Conservation (phyloP, 2,797 vertebrate species). For the Notolepis coatsorum region DNA sequence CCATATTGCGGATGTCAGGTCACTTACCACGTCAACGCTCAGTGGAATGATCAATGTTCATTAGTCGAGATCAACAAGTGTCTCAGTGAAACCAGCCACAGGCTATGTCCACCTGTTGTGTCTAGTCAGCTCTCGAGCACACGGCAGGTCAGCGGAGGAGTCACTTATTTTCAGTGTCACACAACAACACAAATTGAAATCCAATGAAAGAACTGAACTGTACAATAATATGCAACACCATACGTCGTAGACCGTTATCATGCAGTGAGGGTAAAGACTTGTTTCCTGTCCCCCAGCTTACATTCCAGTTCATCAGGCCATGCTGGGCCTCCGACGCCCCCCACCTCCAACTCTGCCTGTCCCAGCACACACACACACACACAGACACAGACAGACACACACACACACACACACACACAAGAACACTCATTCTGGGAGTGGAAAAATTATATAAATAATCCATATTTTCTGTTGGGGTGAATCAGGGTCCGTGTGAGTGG, state of each 20-base stretch:
- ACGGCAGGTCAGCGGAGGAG: neutral
- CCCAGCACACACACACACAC: neutral
- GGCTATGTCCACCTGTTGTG: neutral
- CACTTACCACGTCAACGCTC: slow-evolving; percentile 49
- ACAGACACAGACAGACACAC: neutral
- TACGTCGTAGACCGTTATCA: neutral
- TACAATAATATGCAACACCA: neutral
- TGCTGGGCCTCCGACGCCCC: neutral
- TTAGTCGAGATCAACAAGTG: slow-evolving; percentile 65
- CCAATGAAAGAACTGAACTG: neutral
- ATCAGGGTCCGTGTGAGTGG: slow-evolving; percentile 54
- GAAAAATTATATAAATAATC: slow-evolving; percentile 33
- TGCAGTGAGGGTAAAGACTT: slow-evolving; percentile 4
- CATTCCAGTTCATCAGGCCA: slow-evolving; percentile 11
- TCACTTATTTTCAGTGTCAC: neutral
- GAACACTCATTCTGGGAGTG: slow-evolving; percentile 4
- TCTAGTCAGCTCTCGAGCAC: neutral
- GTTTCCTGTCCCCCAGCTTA: neutral
- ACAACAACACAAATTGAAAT: neutral
- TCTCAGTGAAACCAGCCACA: slow-evolving; percentile 20
- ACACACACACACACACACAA: neutral
- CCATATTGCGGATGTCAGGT: slow-evolving; percentile 62
- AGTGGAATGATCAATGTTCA: slow-evolving; percentile 49
- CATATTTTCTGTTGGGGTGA: slow-evolving; percentile 48
- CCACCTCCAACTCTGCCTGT: neutral